phyloP scores from a whole-genome alignment of 2,888 invertebrate genomes.

The Macrosoma leucophasiata region DNA sequence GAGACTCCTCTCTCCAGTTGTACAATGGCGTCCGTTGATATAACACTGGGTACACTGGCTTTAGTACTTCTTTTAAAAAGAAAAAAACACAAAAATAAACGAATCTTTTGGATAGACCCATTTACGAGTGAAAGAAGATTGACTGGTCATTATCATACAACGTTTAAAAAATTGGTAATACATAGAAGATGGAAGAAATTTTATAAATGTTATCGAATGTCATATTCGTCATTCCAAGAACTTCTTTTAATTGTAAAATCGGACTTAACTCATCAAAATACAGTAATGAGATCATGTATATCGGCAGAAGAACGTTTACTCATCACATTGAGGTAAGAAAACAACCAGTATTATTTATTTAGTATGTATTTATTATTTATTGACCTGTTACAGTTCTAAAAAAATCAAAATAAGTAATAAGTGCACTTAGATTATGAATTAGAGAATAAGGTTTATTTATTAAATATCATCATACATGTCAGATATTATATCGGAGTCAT shows the following conservation, averaged over 20 bases:
- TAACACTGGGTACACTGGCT: too few species aligned
- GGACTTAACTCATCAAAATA: conserved; percentile 17
- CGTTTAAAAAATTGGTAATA: conserved; percentile 20
- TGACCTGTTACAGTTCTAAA: too few species aligned
- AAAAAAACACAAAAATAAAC: conserved; percentile 19
- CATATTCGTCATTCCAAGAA: conserved; percentile 18
- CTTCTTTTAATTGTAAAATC: conserved; percentile 16
- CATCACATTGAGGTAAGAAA: conserved; percentile 14
- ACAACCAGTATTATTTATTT: conserved; percentile 11
- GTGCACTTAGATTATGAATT: conserved; percentile 17
- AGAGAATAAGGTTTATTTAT: conserved; percentile 12
- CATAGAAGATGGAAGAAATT: conserved; percentile 15
- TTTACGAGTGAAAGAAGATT: conserved; percentile 19
- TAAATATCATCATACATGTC: conserved; percentile 18
- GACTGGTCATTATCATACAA: conserved; percentile 19
- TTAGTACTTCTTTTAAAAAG: conserved; percentile 18
- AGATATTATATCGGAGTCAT: conserved; percentile 16
- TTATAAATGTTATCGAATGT: conserved; percentile 17
- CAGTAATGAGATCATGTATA: conserved; percentile 16
- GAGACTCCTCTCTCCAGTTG: conserved; percentile 13
- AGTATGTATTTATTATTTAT: conserved; percentile 7
- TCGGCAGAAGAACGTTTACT: conserved; percentile 15
- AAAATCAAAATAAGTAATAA: conserved; percentile 7
- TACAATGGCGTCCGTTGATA: conserved; percentile 16
- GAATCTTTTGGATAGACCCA: conserved; percentile 14